Percentiles rank a stretch among this genome's conserved stretches.
Conservation (phyloP, 2,888 invertebrate genomes). For the Spisula solida region DNA sequence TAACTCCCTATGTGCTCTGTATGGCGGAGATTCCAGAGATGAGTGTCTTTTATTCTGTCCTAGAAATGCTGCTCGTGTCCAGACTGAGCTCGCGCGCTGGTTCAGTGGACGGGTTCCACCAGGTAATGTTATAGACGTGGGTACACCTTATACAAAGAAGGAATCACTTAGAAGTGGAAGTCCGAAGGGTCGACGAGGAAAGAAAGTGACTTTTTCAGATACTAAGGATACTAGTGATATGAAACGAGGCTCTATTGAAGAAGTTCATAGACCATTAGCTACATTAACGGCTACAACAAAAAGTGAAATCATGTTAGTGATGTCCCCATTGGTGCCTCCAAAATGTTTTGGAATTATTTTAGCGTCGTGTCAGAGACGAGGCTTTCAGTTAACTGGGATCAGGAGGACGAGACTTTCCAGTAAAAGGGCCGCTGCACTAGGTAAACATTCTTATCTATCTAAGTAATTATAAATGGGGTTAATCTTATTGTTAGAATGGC, state of each 20-base stretch:
- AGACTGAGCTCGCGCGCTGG: constrained; percentile 83
- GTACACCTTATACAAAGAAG: constrained; percentile 77
- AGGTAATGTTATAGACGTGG: constrained; percentile 83
- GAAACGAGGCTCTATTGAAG: constrained; percentile 38
- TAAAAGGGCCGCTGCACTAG: constrained; percentile 80
- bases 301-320: constrained; percentile 81
- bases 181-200: constrained; percentile 76
- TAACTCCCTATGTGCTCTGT: constrained; percentile 84
- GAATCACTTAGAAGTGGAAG: constrained; percentile 77
- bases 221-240: constrained; percentile 54
- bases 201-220: constrained; percentile 73
- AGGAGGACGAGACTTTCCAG: constrained; percentile 77
- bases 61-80: constrained; percentile 79
- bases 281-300: constrained; percentile 81
- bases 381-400: constrained; percentile 84
- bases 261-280: constrained; percentile 77
- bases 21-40: constrained; percentile 82
- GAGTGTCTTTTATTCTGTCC: constrained; percentile 84
- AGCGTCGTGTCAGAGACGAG: constrained; percentile 82
- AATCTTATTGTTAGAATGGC: too few species aligned
- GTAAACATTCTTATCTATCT: constrained; percentile 67
- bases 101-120: constrained; percentile 85
- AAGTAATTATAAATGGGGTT: background rate
- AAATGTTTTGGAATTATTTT: constrained; percentile 82
- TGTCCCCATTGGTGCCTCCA: constrained; percentile 84